Conservation (phyloP, 2,797 vertebrate species). For the Periparus ater region DNA sequence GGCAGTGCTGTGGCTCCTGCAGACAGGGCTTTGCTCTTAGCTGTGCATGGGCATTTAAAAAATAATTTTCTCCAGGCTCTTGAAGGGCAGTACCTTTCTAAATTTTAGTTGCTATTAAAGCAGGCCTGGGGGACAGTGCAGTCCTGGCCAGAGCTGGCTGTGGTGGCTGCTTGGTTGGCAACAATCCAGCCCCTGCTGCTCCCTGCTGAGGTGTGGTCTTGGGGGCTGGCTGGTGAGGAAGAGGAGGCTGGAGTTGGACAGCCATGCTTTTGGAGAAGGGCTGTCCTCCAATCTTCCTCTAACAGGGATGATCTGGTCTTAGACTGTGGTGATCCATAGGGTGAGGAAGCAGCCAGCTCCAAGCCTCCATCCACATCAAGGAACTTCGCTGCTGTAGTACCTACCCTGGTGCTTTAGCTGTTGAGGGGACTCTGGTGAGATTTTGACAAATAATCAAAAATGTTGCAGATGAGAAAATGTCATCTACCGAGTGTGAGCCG, state of each 20-base stretch:
- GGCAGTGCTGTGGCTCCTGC: neutral
- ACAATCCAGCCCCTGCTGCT: neutral
- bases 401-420: accelerated
- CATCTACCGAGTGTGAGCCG: accelerated
- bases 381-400: accelerated
- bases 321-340: neutral
- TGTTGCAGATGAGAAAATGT: neutral
- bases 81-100: neutral
- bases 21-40: neutral
- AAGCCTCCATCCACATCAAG: neutral
- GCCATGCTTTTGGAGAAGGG: accelerated
- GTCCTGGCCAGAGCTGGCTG: neutral
- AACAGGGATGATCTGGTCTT: neutral
- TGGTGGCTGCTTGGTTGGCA: neutral
- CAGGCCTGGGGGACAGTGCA: neutral
- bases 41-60: accelerated
- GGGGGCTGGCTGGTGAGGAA: neutral
- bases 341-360: neutral
- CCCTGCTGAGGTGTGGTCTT: neutral
- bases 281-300: neutral
- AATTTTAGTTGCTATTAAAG: neutral
- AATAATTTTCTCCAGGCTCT: neutral
- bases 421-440: neutral
- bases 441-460: neutral
- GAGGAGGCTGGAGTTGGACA: neutral